Conservation (phyloP, 92 coral and sea anemone species). For the Umimayanthus kanabou region DNA sequence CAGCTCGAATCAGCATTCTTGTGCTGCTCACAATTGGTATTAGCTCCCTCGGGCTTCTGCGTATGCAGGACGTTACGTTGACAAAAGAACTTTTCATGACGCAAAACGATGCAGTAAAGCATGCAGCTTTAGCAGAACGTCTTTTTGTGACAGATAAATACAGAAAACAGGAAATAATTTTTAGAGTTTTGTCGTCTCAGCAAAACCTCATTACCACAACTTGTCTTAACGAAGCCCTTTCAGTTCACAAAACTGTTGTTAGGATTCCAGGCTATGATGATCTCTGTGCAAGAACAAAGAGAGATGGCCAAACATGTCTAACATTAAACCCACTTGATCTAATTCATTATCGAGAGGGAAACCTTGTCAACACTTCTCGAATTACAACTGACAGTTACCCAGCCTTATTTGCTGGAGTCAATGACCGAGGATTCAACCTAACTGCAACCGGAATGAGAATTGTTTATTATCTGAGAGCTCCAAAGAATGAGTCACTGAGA, state of each 20-base stretch:
- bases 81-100: background rate
- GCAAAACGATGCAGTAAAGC: background rate
- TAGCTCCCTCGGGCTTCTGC: constrained; percentile 2
- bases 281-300: background rate
- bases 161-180: background rate
- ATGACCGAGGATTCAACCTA: background rate
- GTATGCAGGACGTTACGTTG: background rate
- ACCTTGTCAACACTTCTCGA: background rate
- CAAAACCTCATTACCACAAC: background rate
- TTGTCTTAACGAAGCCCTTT: background rate
- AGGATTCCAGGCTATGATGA: background rate
- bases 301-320: background rate
- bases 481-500: background rate
- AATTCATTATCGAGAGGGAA: background rate
- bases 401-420: background rate
- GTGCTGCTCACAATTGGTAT: background rate
- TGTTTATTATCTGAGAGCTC: background rate
- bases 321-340: background rate
- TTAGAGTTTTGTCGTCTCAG: background rate
- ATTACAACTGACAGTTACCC: background rate
- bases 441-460: constrained; percentile 7
- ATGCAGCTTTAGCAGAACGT: background rate
- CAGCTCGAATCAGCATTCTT: background rate
- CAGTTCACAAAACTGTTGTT: background rate
- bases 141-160: background rate